These are phyloP conservation scores for Coccyzus lansbergi DNA, from an alignment of 2,797 vertebrate genomes.

Conservation along the genomic window DNA sequence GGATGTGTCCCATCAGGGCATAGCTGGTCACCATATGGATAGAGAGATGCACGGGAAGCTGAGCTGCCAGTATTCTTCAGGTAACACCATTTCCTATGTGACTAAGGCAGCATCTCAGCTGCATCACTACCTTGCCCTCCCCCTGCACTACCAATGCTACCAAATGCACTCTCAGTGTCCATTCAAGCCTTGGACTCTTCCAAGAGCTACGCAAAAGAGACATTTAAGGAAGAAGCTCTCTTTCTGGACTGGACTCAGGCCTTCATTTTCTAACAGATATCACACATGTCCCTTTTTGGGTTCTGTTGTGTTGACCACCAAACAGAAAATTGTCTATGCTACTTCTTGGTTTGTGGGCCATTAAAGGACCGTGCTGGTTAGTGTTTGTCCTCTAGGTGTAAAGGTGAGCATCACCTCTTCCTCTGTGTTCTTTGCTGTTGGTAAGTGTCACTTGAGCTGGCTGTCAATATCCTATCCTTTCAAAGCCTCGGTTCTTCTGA, in stretches of 20 bases:
- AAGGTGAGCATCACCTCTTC: background rate
- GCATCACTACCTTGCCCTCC: background rate
- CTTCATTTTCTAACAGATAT: background rate
- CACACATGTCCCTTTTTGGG: background rate
- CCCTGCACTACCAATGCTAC: background rate
- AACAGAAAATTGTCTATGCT: background rate
- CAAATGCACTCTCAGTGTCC: background rate
- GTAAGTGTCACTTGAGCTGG: background rate
- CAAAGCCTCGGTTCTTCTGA: background rate
- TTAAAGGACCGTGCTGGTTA: background rate
- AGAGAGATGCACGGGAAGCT: background rate
- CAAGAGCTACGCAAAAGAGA: background rate
- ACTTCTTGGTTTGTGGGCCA: background rate
- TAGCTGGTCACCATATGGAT: background rate
- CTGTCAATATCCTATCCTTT: background rate
- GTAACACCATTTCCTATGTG: background rate
- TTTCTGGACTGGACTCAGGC: background rate
- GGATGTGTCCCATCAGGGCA: background rate
- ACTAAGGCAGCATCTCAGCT: background rate
- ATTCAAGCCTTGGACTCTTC: background rate
- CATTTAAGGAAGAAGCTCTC: background rate
- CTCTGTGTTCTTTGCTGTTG: background rate
- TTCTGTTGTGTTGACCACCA: background rate
- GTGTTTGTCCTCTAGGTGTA: background rate
- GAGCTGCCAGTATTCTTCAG: background rate